Evolutionary conservation across 2,888 invertebrate species (phyloP), one percentile per base, ranked within the genome.

Genomic region (Psylliodes chrysocephalus): DNA sequence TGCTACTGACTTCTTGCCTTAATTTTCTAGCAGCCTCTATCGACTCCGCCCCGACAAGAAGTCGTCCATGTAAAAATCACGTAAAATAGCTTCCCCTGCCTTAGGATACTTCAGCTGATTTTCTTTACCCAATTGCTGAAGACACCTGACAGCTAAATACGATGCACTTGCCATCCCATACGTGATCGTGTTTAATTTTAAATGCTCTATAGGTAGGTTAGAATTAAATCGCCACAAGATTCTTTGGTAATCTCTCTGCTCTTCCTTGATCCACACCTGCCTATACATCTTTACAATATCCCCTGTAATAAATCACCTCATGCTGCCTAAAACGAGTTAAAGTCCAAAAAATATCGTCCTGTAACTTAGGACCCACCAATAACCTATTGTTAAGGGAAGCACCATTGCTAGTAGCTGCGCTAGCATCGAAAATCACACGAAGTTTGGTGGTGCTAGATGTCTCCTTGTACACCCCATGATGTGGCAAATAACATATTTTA

Each of bases 301-400:
- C 4, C 18, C 55, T 10, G 22, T 25, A 10, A 64, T 53, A 15
- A n/a, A 64, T 54, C 5, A 60, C 12, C 2, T 15, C 3, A 59
- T 66, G 54, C 38, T 30, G 7, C 15, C 57, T 30, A 22, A 63
- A 66, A 7, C 53, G 18, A 10, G 52, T 6, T 47, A 64, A 18
- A 33, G 69, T 66, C 2, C 35, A 17, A 56, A 69, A 63, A n/a
- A 66, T 19, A 33, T 66, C 60, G 6, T 52, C 17, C 51, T 70
- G 68, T 6, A 66, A 35, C 14, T 57, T 51, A 1, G 68, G 70
- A 8, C 70, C 70, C 3, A 54, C 30, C 12, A 57, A 19, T 44
- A 57, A 62, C 4, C 49, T 42, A 14, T 69, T 52, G 53, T 69
- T 71, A 0, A 70, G 49, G 7, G 70, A 68, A 17, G 47, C 6